Evolutionary conservation across 2,797 vertebrate genomes (phyloP).

Genomic region (Cossypha heuglini): DNA sequence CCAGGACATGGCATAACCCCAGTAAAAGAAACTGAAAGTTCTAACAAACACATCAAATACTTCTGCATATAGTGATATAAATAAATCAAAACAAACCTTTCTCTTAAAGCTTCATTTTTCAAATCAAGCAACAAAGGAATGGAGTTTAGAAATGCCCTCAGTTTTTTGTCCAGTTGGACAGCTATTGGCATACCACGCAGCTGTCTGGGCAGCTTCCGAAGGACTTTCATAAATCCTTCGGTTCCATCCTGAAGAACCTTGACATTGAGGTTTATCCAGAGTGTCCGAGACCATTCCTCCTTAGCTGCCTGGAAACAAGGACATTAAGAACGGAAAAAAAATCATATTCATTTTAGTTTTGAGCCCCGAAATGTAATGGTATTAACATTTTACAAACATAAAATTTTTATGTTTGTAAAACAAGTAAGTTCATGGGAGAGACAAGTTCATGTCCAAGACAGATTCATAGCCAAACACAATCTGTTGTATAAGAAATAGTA

Average conservation of each 20-base stretch:
- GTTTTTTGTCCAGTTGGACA: constrained; percentile 82
- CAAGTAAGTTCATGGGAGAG: not conserved
- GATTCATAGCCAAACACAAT: not conserved
- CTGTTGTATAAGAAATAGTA: not conserved
- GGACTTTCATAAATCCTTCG: constrained; percentile 81
- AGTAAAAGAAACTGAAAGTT: not conserved
- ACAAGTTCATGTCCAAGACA: not conserved
- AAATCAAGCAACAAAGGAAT: constrained; percentile 90
- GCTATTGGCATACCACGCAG: constrained; percentile 80
- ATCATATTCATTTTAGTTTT: not conserved
- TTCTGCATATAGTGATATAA: not conserved
- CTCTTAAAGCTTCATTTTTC: constrained; percentile 91
- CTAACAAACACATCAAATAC: not conserved
- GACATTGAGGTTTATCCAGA: constrained; percentile 91
- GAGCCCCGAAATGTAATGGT: not conserved
- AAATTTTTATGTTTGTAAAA: no score
- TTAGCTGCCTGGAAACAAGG: constrained; percentile 81
- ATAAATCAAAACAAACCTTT: constrained; percentile 79
- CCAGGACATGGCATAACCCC: not conserved
- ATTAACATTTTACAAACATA: not conserved
- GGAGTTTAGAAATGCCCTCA: constrained; percentile 94
- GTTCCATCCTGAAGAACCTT: constrained; percentile 89
- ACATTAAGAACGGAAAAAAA: not conserved
- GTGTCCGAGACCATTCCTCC: constrained; percentile 89
- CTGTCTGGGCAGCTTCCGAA: constrained; percentile 84